A percentile compares a stretch with the other conserved stretches of the same genome.
These are phyloP conservation scores for Mycteria americana DNA, from an alignment of 2,797 vertebrate genomes.

Conservation along the genomic window DNA sequence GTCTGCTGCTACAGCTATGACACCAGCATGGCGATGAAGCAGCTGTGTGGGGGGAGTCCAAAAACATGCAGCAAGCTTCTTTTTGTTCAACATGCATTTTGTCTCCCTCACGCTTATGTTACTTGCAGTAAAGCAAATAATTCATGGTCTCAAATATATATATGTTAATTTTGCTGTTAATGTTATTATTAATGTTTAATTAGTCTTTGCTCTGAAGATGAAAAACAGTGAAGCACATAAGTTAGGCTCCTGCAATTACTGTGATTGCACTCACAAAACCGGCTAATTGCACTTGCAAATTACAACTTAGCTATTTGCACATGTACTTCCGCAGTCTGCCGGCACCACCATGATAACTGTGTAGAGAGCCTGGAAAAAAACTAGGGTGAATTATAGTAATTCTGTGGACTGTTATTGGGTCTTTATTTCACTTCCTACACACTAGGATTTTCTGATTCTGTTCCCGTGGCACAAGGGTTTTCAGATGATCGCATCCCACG, in stretches of 20 bases:
- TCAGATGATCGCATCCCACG: fast-evolving
- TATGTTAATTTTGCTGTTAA: constrained; percentile 68
- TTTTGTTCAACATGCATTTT: constrained; percentile 39
- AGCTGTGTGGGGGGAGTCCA: not conserved
- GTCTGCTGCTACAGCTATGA: constrained; percentile 26
- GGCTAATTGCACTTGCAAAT: constrained; percentile 72
- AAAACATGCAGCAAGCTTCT: constrained; percentile 14
- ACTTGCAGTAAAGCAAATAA: constrained; percentile 62
- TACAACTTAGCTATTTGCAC: constrained; percentile 68
- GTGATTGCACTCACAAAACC: constrained; percentile 69
- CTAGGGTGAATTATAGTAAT: constrained; percentile 47
- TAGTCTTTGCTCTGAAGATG: constrained; percentile 63
- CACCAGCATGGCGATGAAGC: constrained; percentile 15
- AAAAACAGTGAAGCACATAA: constrained; percentile 61
- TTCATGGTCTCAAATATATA: constrained; percentile 61
- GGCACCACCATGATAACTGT: constrained; percentile 37
- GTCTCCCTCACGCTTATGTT: not conserved
- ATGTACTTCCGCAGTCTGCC: constrained; percentile 55
- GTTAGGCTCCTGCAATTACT: constrained; percentile 70
- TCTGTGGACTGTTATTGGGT: not conserved
- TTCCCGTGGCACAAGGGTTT: not conserved
- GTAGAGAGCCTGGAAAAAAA: constrained; percentile 10
- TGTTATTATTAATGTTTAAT: constrained; percentile 67
- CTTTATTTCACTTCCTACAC: constrained; percentile 15
- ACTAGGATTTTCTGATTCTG: not conserved